phyloP scores from a whole-genome alignment of 2,888 invertebrate genomes.

The Oxycera nigricornis region DNA sequence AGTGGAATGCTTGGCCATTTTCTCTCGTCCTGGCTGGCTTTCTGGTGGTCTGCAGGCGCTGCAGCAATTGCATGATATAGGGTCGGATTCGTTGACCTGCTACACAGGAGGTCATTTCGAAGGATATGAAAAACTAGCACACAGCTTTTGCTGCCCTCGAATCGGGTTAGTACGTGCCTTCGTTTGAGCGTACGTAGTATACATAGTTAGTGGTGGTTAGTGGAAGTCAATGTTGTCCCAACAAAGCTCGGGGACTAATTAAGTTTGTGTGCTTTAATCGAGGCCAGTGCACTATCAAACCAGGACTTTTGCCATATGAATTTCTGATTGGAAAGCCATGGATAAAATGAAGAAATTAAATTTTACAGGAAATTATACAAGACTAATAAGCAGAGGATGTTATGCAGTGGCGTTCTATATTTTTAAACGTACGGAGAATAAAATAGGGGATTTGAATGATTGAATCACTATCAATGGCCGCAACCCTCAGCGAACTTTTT shows the following conservation, averaged over 20 bases:
- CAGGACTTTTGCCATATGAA: conserved; percentile 6
- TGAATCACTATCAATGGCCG: background rate
- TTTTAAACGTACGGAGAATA: too few species aligned
- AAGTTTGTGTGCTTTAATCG: background rate
- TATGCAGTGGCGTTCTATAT: background rate
- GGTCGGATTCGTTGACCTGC: conserved; percentile 22
- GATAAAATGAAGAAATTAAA: background rate
- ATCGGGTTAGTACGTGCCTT: background rate
- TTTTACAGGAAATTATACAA: background rate
- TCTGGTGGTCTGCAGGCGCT: background rate
- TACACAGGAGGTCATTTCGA: background rate
- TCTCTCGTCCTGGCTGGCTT: background rate
- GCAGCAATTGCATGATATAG: conserved; percentile 10
- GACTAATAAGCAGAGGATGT: background rate
- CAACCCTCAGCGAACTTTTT: background rate
- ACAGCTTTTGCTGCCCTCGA: background rate
- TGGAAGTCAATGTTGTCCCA: background rate
- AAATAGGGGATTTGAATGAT: too few species aligned
- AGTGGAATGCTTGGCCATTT: background rate
- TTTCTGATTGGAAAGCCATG: background rate
- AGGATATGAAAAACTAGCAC: conserved; percentile 12
- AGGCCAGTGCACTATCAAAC: conserved; percentile 3
- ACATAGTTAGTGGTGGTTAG: background rate
- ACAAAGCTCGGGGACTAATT: conserved; percentile 10
- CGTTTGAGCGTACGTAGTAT: background rate